Percentiles rank a stretch among this genome's conserved stretches.
These are phyloP conservation scores for Psilanteris sp. DNA, from an alignment of 1,140 invertebrate species.

Conservation along the genomic window DNA sequence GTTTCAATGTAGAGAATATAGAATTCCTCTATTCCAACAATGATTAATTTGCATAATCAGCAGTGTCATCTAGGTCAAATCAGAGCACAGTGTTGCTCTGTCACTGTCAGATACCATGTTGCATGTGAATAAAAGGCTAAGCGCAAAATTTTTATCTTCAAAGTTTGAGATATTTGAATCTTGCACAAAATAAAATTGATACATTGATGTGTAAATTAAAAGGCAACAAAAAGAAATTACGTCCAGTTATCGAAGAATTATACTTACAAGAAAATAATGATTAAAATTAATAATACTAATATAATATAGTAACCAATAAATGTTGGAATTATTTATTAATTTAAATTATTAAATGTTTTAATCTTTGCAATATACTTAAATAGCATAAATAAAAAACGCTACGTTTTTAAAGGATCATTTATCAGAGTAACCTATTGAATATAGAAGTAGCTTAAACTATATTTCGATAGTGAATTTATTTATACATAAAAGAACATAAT, in stretches of 20 bases:
- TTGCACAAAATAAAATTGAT: slow-evolving; percentile 93
- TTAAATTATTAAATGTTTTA: too few relatives aligned
- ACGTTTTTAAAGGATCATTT: too few relatives aligned
- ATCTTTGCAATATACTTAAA: too few relatives aligned
- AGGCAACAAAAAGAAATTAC: slow-evolving; percentile 81
- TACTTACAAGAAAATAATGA: slow-evolving; percentile 94
- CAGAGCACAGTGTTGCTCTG: slow-evolving; percentile 89
- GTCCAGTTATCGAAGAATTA: slow-evolving; percentile 92
- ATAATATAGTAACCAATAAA: too few relatives aligned
- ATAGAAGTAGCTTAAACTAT: too few relatives aligned
- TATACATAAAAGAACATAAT: too few relatives aligned
- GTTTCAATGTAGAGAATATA: too few relatives aligned
- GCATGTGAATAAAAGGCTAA: slow-evolving; percentile 91
- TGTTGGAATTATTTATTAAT: too few relatives aligned
- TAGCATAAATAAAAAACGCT: too few relatives aligned
- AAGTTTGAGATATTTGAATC: slow-evolving; percentile 87
- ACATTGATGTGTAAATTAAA: slow-evolving; percentile 75
- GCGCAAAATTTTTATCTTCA: slow-evolving; percentile 88
- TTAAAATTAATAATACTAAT: too few relatives aligned
- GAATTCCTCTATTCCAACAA: slow-evolving; percentile 91
- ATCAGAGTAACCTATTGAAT: too few relatives aligned
- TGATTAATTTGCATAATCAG: slow-evolving; percentile 96
- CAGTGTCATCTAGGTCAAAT: slow-evolving; percentile 85
- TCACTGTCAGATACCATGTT: slow-evolving; percentile 91
- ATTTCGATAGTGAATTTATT: too few relatives aligned